Evolutionary conservation across 2,888 invertebrate species (phyloP), one percentile per base, ranked within the genome.

Genomic region (Ennomos erosarius): DNA sequence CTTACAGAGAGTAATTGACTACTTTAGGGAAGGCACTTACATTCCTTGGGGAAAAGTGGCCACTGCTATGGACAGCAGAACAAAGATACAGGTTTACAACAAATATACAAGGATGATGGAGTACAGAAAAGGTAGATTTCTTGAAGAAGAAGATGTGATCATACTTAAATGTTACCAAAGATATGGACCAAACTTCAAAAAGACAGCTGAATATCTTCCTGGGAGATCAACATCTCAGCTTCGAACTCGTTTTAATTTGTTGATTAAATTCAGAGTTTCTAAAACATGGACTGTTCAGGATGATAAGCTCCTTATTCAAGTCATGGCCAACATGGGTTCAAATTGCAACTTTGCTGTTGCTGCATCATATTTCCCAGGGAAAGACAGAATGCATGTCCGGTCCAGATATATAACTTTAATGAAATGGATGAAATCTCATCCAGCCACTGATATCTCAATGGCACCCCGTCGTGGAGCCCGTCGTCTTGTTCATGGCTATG

Each of bases 41-140:
- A 95, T 97, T 64, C 95, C 96, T 0, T 98, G 97, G 97, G 92
- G 94, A 3, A 94, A 94, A 75, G 94, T 97, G 8, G 90, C 94
- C 0, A 90, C 92, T 26, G 92, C 93, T 49, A 94, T 96, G 82
- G 93, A 93, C 9, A 93, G 93, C 59, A 92, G 95, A 64, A 94
- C 94, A 0, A 95, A 95, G 75, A 87, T 91, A 3, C 96, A 96
- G 78, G 83, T 96, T 10, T 95, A 96, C 69, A 93, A 94, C 56
- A 93, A 94, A 63, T 94, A 93, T 70, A 69, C 76, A 36, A 74
- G 89, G 55, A 66, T 88, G 11, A 59, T 73, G 37, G 88, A 91
- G 45, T 74, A 90, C 26, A 93, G 90, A 52, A 95, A 94, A 73
- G 95, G 95, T 0, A 85, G 93, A 63, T 97, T 96, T 74, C 90